Conservation (phyloP, 2,888 invertebrate species). For the Azorinus chamasolen region DNA sequence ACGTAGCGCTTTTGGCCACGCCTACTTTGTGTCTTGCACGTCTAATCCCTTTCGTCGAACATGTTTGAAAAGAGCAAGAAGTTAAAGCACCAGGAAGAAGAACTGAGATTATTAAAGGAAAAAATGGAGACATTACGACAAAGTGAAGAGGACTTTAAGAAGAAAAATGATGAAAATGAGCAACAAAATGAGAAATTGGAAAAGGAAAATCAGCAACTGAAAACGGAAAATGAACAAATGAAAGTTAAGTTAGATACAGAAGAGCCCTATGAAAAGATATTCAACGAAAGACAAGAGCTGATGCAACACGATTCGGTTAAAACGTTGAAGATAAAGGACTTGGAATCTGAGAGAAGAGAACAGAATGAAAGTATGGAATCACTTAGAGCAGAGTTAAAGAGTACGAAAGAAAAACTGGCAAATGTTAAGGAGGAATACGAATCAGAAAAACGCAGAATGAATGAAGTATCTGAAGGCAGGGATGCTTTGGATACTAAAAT, state of each 20-base stretch:
- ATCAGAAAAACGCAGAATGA: conserved; percentile 23
- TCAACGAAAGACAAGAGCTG: conserved; percentile 49
- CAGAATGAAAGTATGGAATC: conserved; percentile 27
- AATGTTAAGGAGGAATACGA: conserved; percentile 10
- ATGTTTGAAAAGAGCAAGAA: conserved; percentile 13
- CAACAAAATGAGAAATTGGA: conserved; percentile 13
- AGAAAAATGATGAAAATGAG: conserved; percentile 30
- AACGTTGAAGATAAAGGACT: conserved; percentile 25
- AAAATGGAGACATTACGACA: conserved; percentile 37
- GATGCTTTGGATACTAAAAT: conserved; percentile 29
- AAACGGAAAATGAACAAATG: conserved; percentile 39
- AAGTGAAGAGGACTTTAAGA: conserved; percentile 26
- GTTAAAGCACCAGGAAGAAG: conserved; percentile 30
- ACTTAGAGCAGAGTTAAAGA: conserved; percentile 13
- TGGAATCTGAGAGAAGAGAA: conserved; percentile 35
- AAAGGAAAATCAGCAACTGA: conserved; percentile 10
- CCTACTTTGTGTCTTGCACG: too few relatives aligned
- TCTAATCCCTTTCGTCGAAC: background rate
- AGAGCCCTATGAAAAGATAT: conserved; percentile 57
- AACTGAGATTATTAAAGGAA: conserved; percentile 23
- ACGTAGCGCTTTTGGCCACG: too few relatives aligned
- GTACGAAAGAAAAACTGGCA: background rate
- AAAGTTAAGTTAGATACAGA: conserved; percentile 49
- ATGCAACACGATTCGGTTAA: conserved; percentile 25
- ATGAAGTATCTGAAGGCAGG: conserved; percentile 37